Evolutionary conservation across 2,797 vertebrate genomes (phyloP).

Genomic region (Lutjanus campechanus): DNA sequence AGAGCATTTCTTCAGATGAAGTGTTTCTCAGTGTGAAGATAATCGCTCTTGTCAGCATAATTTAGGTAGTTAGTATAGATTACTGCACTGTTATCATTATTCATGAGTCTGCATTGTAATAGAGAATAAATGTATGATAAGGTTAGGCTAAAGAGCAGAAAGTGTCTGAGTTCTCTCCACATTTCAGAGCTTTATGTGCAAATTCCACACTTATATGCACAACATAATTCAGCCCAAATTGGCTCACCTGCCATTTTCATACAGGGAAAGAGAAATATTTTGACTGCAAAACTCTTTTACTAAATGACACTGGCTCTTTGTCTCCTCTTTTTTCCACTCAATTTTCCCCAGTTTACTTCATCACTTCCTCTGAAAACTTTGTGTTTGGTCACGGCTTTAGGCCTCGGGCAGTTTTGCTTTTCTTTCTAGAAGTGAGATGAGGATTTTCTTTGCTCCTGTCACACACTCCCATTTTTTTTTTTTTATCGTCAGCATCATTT

Average conservation of each 20-base stretch:
- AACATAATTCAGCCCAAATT: slow-evolving; percentile 83
- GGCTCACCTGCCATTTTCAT: slow-evolving; percentile 79
- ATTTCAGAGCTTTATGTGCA: slow-evolving; percentile 77
- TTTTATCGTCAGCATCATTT: slow-evolving; percentile 90
- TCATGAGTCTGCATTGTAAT: slow-evolving; percentile 49
- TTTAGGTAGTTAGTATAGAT: slow-evolving; percentile 33
- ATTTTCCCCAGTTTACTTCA: slow-evolving; percentile 61
- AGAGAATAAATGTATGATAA: slow-evolving; percentile 54
- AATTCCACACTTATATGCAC: slow-evolving; percentile 64
- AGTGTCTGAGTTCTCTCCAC: slow-evolving; percentile 56
- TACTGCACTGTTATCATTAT: slow-evolving; percentile 38
- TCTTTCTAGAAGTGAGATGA: slow-evolving; percentile 62
- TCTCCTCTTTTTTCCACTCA: slow-evolving; percentile 4
- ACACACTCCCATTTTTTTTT: slow-evolving; percentile 71
- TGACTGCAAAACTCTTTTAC: slow-evolving; percentile 68
- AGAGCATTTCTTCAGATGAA: slow-evolving; percentile 7
- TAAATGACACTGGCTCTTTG: slow-evolving; percentile 39
- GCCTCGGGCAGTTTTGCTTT: slow-evolving; percentile 65
- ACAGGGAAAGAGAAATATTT: slow-evolving; percentile 74
- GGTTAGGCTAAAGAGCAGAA: slow-evolving; percentile 50
- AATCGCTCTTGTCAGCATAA: slow-evolving; percentile 42
- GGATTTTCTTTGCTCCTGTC: slow-evolving; percentile 67
- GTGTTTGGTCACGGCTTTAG: slow-evolving; percentile 68
- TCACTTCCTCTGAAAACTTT: slow-evolving; percentile 75
- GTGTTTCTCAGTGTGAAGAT: slow-evolving; percentile 21